Percentiles rank a stretch among this genome's conserved stretches.
These are phyloP conservation scores for Agonopterix heracliana DNA, from an alignment of 2,888 invertebrate genomes.

Conservation along the genomic window DNA sequence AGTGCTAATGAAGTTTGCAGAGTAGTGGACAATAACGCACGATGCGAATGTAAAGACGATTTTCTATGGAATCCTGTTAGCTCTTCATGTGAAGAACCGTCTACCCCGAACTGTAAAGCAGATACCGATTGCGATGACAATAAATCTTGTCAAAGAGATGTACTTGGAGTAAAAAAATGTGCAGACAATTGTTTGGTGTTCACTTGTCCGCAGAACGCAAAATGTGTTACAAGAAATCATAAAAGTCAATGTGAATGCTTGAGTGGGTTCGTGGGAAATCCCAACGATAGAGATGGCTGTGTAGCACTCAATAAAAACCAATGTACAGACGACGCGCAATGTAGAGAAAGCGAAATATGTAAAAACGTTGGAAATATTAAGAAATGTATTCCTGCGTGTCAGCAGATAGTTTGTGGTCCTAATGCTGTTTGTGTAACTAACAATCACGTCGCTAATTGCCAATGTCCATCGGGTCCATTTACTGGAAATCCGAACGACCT, in stretches of 20 bases:
- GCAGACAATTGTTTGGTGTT: constrained; percentile 85
- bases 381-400: constrained; percentile 87
- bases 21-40: constrained; percentile 81
- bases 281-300: constrained; percentile 93
- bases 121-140: constrained; percentile 82
- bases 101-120: constrained; percentile 85
- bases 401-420: constrained; percentile 86
- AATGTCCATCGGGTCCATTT: constrained; percentile 91
- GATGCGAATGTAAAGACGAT: constrained; percentile 86
- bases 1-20: constrained; percentile 88
- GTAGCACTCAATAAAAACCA: constrained; percentile 82
- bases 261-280: constrained; percentile 90
- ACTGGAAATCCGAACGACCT: constrained; percentile 90
- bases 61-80: constrained; percentile 90
- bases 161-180: constrained; percentile 90
- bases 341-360: constrained; percentile 89
- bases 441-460: constrained; percentile 92
- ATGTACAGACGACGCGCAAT: constrained; percentile 88
- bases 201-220: constrained; percentile 89
- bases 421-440: constrained; percentile 92
- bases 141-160: constrained; percentile 88
- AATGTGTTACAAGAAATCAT: constrained; percentile 84
- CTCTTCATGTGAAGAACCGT: constrained; percentile 90
- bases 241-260: constrained; percentile 89
- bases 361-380: constrained; percentile 76